Evolutionary conservation across 2,888 invertebrate genomes (phyloP), one percentile per base, ranked within the genome.

Genomic region (Caenorhabditis virilis): DNA sequence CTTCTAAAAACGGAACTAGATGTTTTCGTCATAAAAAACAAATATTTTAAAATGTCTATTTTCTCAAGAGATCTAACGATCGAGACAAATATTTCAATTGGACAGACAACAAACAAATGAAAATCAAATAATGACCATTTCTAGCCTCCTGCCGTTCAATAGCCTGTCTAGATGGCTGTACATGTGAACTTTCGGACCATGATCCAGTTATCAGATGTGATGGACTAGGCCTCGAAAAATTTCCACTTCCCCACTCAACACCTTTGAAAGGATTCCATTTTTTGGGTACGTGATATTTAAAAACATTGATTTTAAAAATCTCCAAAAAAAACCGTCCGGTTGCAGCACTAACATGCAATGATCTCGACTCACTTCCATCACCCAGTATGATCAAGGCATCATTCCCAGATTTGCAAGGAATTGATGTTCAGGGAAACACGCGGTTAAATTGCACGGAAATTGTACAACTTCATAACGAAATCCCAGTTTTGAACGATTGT

Each of bases 361-460:
- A 74, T 36, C 35, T 74, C 23, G 50, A 30, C 2, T 30, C 53
- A 18, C 58, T 74, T 38, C 74, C 71, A 33, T 43, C 64, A 9
- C 36, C 51, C 16, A 55, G 49, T n/a, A 38, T 74, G 46, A 55
- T 74, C 45, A 61, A 64, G 20, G 71, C 71, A 9, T 63, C 67
- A 1, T 74, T 74, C 65, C 74, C 74, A 16, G 71, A 71, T 47
- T 49, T 74, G 18, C 69, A 71, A 53, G 70, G 71, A 27, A 71
- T 73, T 20, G 73, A 73, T 45, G 69, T 73, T 30, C 69, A 73
- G 46, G 73, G 73, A 50, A 73, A 73, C 43, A 35, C 61, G 2
- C 42, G 50, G 7, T 46, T 73, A 36, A 59, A 70, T 45, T 73
- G 73, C 41, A 47, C 72, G 2, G 47, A 58, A 27, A 22, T 72